Evolutionary conservation across 2,797 vertebrate genomes (phyloP), one percentile per base, ranked within the genome.

Genomic region (Margarornis squamiger): DNA sequence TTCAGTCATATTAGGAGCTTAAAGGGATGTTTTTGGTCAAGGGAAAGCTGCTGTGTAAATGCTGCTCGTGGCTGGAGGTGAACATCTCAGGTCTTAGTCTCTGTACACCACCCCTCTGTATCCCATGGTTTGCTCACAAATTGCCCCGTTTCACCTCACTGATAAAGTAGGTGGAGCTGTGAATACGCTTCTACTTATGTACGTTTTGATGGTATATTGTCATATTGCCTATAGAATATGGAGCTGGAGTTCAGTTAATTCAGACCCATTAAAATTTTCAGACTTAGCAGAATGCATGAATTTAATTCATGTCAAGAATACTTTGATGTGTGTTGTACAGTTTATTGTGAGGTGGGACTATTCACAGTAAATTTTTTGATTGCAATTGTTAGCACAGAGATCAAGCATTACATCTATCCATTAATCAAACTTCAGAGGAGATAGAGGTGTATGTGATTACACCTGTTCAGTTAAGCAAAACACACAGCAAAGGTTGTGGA

Each of bases 61-160:
- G 10, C 48, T 86, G 32, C 36, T 74, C 7, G 4, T 71, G 41
- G 8, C 41, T 71, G 52, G 30, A 80, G 30, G 20, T 43, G 36
- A 49, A 3, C 19, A 58, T 45, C 17, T 70, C 9, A 38, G 48
- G 10, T 63, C 15, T 66, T 80, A 39, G 13, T 73, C 26, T 43
- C 36, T 20, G 10, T 70, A n/a, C 12, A 72, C 3, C 10, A 38
- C 14, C 14, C 2, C 29, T 24, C 22, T 67, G 0, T 30, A n/a
- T 39, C 14, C 17, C 15, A 5, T 39, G 36, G 8, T 15, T 80
- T 67, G 32, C 48, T 84, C 21, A 36, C 43, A 70, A 22, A 80
- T 59, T n/a, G 36, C 3, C 8, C 14, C 10, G 23, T 65, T n/a
- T 71, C 22, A 63, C 21, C 18, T 55, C 14, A 26, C 9, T 49